A percentile compares a stretch with the other conserved stretches of the same genome.
These are phyloP conservation scores for Tipula vernalis DNA, from an alignment of 2,888 invertebrate species.

Conservation along the genomic window DNA sequence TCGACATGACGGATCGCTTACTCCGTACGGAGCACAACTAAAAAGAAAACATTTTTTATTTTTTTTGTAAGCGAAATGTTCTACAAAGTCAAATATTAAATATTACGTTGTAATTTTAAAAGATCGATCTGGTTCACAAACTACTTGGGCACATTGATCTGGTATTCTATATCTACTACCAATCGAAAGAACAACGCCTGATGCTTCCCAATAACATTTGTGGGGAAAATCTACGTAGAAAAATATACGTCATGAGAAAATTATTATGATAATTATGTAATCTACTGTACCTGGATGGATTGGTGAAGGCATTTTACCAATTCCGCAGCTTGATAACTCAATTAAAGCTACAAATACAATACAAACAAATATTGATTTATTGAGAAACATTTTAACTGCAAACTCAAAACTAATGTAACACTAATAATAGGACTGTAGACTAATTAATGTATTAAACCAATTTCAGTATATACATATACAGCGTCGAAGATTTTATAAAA, in stretches of 20 bases:
- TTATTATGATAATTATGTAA: not conserved
- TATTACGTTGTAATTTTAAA: not conserved
- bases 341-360: not conserved
- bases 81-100: not conserved
- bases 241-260: not conserved
- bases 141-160: not conserved
- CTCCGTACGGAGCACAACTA: not conserved
- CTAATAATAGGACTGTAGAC: too few species aligned
- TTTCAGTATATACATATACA: too few species aligned
- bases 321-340: not conserved
- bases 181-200: not conserved
- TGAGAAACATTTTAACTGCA: not conserved
- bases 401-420: too few species aligned
- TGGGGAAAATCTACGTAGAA: not conserved
- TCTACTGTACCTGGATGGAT: not conserved
- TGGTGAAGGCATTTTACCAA: not conserved
- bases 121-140: not conserved
- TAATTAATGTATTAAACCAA: too few species aligned
- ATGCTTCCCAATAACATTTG: not conserved
- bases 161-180: not conserved
- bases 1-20: not conserved
- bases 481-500: too few species aligned
- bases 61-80: not conserved
- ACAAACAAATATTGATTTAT: not conserved
- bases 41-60: not conserved